Conservation (phyloP, 2,888 invertebrate genomes). For the Tortrix viridana region DNA sequence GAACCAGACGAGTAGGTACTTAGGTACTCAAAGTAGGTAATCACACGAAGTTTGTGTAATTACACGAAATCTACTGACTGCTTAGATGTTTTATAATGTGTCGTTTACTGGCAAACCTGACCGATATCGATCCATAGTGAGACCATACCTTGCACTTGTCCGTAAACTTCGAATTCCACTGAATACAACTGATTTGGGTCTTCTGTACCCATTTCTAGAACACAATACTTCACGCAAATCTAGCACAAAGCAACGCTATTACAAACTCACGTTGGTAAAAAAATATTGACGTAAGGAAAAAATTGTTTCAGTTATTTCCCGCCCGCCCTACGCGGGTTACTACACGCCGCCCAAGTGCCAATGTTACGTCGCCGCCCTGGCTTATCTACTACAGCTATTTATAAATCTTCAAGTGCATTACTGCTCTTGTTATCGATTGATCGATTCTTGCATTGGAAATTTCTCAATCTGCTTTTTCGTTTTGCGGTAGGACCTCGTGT, state of each 20-base stretch:
- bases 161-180: constrained; percentile 95
- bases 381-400: constrained; percentile 29
- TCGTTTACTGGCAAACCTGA: no score
- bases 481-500: background rate
- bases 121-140: no score
- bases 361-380: constrained; percentile 43
- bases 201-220: constrained; percentile 79
- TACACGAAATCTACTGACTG: no score
- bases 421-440: constrained; percentile 6
- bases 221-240: constrained; percentile 40
- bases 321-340: constrained; percentile 42
- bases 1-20: no score
- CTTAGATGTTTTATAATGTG: no score
- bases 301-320: constrained; percentile 28
- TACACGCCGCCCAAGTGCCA: constrained; percentile 58
- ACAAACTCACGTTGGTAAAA: constrained; percentile 30
- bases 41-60: no score
- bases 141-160: constrained; percentile 92
- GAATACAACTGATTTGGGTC: constrained; percentile 87
- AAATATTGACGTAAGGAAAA: constrained; percentile 24
- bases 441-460: background rate
- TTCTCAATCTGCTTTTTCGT: background rate
- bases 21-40: no score
- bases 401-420: constrained; percentile 30
- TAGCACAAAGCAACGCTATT: constrained; percentile 33